A percentile compares a stretch with the other conserved stretches of the same genome.
phyloP scores from a whole-genome alignment of 1,140 invertebrate genomes.

The Drosophila prosaltans region DNA sequence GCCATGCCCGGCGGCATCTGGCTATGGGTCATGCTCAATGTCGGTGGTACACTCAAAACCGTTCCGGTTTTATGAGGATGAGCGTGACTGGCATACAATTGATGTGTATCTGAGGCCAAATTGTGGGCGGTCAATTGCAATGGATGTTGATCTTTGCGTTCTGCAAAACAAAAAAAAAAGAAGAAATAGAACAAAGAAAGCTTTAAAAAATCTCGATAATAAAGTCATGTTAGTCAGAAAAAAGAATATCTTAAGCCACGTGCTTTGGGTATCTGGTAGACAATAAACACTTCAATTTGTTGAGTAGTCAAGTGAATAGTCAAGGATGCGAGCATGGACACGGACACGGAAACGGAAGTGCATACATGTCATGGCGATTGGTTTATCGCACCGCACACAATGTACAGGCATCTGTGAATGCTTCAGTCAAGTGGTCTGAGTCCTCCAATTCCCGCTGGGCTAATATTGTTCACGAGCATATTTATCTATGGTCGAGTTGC shows the following conservation, averaged over 20 bases:
- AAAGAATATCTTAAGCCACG: not conserved
- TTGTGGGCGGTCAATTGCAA: constrained; percentile 73
- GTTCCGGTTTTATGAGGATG: constrained; percentile 40
- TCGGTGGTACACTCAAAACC: constrained; percentile 72
- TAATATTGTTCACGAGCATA: constrained; percentile 35
- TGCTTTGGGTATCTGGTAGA: constrained; percentile 2
- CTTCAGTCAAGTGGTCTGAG: constrained; percentile 33
- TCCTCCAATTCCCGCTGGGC: constrained; percentile 38
- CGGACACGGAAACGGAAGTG: constrained; percentile 60
- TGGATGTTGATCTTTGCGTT: constrained; percentile 77
- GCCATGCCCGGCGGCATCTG: constrained; percentile 77
- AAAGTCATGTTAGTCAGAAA: not conserved
- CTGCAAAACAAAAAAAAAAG: constrained; percentile 35
- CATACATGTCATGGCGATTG: constrained; percentile 57
- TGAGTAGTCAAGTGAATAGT: constrained; percentile 31
- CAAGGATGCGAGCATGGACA: constrained; percentile 36
- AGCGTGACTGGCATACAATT: constrained; percentile 48
- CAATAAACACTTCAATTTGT: constrained; percentile 43
- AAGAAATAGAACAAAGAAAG: not conserved
- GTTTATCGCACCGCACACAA: constrained; percentile 51
- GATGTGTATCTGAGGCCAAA: constrained; percentile 67
- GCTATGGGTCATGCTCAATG: constrained; percentile 69
- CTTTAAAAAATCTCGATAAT: not conserved
- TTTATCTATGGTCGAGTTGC: constrained; percentile 16
- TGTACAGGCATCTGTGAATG: constrained; percentile 57